phyloP scores from a whole-genome alignment of 2,797 vertebrate genomes.

The Leptatherina wallacei region DNA sequence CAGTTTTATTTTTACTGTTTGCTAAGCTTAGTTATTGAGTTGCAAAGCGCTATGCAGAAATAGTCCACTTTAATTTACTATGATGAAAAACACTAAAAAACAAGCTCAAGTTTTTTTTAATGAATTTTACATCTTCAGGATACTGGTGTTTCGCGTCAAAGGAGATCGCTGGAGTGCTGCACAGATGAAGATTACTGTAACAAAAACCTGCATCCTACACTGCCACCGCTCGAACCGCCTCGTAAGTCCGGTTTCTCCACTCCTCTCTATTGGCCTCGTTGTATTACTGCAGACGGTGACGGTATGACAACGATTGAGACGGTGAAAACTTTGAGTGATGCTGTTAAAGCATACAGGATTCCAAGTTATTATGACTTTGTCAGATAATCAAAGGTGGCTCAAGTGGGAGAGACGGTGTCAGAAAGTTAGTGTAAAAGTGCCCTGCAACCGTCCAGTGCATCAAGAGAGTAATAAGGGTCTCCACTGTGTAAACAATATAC shows the following conservation, averaged over 20 bases:
- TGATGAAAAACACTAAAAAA: not conserved
- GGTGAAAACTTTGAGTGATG: slow-evolving; percentile 34
- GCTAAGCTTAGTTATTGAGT: not conserved
- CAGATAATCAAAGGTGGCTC: slow-evolving; percentile 30
- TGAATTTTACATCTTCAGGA: slow-evolving; percentile 79
- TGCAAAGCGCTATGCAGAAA: no score
- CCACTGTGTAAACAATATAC: slow-evolving; percentile 33
- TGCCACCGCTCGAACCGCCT: slow-evolving; percentile 89
- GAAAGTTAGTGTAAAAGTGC: slow-evolving; percentile 34
- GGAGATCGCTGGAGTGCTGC: slow-evolving; percentile 93
- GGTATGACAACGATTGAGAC: slow-evolving; percentile 32
- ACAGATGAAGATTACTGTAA: slow-evolving; percentile 95
- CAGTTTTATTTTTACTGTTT: not conserved
- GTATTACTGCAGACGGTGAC: slow-evolving; percentile 28
- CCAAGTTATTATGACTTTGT: slow-evolving; percentile 47
- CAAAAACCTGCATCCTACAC: slow-evolving; percentile 89
- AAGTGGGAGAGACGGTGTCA: slow-evolving; percentile 39
- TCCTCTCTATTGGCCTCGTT: slow-evolving; percentile 14
- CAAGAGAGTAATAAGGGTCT: slow-evolving; percentile 39
- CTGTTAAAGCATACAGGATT: slow-evolving; percentile 30
- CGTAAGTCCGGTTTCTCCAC: slow-evolving; percentile 75
- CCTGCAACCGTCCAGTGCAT: slow-evolving; percentile 28
- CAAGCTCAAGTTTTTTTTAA: not conserved
- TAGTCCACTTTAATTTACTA: no score
- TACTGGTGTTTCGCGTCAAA: slow-evolving; percentile 87